Conservation (phyloP, 1,140 invertebrate genomes). For the Oncopeltus fasciatus region DNA sequence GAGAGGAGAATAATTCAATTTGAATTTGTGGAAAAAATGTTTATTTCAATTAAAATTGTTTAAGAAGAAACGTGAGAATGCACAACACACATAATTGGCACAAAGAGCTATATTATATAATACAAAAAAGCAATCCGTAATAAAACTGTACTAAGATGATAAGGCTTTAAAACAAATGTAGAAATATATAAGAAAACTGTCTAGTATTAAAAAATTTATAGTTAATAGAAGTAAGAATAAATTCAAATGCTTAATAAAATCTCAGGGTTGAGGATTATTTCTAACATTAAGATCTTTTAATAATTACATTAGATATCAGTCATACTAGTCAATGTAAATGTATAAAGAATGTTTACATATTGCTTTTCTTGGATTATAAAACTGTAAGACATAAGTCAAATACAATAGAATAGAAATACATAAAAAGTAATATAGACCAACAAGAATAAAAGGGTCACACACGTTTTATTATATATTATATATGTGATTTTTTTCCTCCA, state of each 20-base stretch:
- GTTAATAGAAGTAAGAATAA: background rate
- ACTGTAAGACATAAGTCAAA: background rate
- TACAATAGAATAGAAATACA: background rate
- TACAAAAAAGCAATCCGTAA: slow-evolving; percentile 16
- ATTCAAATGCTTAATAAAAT: background rate
- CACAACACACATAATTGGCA: slow-evolving; percentile 17
- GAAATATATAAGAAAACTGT: background rate
- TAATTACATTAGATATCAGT: background rate
- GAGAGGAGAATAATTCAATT: no score
- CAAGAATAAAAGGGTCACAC: background rate
- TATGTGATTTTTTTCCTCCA: no score
- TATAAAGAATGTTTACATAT: background rate
- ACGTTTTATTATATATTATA: background rate
- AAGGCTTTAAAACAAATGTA: background rate
- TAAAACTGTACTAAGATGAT: background rate
- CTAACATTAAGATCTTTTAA: background rate
- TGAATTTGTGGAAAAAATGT: background rate
- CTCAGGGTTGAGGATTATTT: background rate
- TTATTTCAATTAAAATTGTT: slow-evolving; percentile 4
- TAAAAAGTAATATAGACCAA: background rate
- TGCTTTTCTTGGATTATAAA: background rate
- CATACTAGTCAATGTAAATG: background rate
- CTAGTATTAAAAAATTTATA: background rate
- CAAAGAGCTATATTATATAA: slow-evolving; percentile 17
- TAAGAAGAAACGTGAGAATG: slow-evolving; percentile 24